Evolutionary conservation across 2,888 invertebrate genomes (phyloP).

Genomic region (Pheosia gnoma): DNA sequence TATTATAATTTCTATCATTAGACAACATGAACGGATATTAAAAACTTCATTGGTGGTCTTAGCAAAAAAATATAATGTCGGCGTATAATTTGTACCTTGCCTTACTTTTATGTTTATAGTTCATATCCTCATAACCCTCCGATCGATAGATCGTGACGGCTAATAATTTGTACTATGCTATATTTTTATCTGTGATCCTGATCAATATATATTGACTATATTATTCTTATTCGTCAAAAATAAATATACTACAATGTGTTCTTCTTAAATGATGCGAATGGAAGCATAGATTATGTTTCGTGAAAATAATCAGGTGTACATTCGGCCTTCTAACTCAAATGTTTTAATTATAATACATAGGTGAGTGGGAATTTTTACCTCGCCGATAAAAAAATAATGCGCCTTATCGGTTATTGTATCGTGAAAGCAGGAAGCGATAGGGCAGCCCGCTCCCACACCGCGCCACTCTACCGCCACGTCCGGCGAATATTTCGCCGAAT

Average conservation of each 20-base stretch:
- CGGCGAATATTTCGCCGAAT: slow-evolving; percentile 80
- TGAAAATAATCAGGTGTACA: background rate
- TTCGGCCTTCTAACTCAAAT: background rate
- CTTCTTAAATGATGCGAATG: too few species aligned
- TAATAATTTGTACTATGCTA: slow-evolving; percentile 56
- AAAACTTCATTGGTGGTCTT: slow-evolving; percentile 57
- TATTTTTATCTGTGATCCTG: slow-evolving; percentile 61
- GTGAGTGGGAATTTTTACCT: slow-evolving; percentile 12
- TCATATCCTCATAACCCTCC: slow-evolving; percentile 52
- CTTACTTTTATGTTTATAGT: slow-evolving; percentile 66
- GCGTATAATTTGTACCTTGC: slow-evolving; percentile 54
- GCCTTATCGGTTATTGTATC: slow-evolving; percentile 59
- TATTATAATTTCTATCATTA: slow-evolving; percentile 10
- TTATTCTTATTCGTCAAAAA: background rate
- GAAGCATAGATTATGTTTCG: too few species aligned
- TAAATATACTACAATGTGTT: background rate
- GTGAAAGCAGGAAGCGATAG: slow-evolving; percentile 79
- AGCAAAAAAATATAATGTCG: slow-evolving; percentile 50
- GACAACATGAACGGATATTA: background rate
- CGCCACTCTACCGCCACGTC: slow-evolving; percentile 63
- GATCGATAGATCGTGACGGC: background rate
- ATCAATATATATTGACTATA: background rate
- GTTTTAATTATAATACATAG: background rate
- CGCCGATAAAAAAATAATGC: slow-evolving; percentile 55
- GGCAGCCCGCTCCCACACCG: slow-evolving; percentile 78